Conservation (phyloP, 2,888 invertebrate species). For the Euzetes globulus region DNA sequence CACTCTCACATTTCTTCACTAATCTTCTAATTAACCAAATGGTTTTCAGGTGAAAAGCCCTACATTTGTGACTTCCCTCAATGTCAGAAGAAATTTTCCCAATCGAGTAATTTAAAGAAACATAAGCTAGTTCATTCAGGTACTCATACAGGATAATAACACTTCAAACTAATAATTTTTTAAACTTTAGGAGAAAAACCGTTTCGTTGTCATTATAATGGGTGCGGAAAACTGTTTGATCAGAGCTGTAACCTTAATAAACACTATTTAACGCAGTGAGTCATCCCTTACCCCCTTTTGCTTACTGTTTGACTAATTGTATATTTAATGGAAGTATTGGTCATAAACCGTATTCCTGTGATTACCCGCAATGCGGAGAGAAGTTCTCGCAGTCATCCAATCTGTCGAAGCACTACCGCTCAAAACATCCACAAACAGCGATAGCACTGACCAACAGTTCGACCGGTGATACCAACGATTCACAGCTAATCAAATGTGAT, state of each 20-base stretch:
- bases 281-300: neutral
- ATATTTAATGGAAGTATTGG: slow-evolving; percentile 25
- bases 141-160: neutral
- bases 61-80: slow-evolving; percentile 35
- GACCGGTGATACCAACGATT: neutral
- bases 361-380: slow-evolving; percentile 23
- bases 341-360: slow-evolving; percentile 29
- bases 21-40: neutral
- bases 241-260: slow-evolving; percentile 34
- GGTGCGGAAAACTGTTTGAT: slow-evolving; percentile 32
- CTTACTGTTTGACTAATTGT: neutral
- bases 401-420: slow-evolving; percentile 30
- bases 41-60: slow-evolving; percentile 32
- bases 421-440: slow-evolving; percentile 13
- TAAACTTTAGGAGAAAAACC: slow-evolving; percentile 27
- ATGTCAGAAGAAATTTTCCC: slow-evolving; percentile 31
- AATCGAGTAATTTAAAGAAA: slow-evolving; percentile 34
- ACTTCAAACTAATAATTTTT: neutral
- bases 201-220: slow-evolving; percentile 26
- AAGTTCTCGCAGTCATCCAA: slow-evolving; percentile 33
- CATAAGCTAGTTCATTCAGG: slow-evolving; percentile 35
- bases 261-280: slow-evolving; percentile 31
- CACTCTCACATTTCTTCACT: neutral
- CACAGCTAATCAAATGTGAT: neutral
- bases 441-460: neutral